Evolutionary conservation across 2,888 invertebrate species (phyloP), one percentile per base, ranked within the genome.

Genomic region (Labia minor): DNA sequence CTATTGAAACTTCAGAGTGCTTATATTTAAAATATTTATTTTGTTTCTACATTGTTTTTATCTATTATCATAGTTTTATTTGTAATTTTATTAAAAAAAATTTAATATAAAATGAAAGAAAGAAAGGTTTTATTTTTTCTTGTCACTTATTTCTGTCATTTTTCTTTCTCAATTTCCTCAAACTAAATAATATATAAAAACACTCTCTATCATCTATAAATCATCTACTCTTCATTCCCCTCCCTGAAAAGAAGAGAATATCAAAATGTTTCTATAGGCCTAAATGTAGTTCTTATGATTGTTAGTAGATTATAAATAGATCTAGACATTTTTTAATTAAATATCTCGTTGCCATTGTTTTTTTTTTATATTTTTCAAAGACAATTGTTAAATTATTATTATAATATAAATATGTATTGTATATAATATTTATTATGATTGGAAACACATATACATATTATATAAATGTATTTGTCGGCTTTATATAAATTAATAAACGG

Each of bases 231-330:
- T n/a, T n/a, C 16, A 4, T 49, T 14, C 16, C 49, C 16, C 49
- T 49, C 14, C 16, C 14, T 49, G 49, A n/a, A n/a, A 49, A 49
- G 49, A 16, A 4, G 49, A 49, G n/a, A 49, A 49, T 49, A 49
- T 49, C 49, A 49, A 49, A 49, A 49, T 49, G 49, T 49, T 49
- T 49, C 49, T 49, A 49, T 49, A 49, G 49, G 49, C 49, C 49
- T 49, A 49, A 49, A 49, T 10, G 49, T 49, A 49, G 49, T 26
- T 8, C 26, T 26, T 8, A 49, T 49, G n/a, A 49, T 49, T 49
- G 49, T 49, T 49, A 49, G 14, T 49, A 49, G 49, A 49, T 49
- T 16, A 49, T 49, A 2, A 14, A 8, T 49, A 49, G 49, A n/a
- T 49, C 6, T 49, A 49, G 49, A 49, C 3, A n/a, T 49, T 49